Evolutionary conservation across 2,797 vertebrate genomes (phyloP).

Genomic region (Malurus splendens): DNA sequence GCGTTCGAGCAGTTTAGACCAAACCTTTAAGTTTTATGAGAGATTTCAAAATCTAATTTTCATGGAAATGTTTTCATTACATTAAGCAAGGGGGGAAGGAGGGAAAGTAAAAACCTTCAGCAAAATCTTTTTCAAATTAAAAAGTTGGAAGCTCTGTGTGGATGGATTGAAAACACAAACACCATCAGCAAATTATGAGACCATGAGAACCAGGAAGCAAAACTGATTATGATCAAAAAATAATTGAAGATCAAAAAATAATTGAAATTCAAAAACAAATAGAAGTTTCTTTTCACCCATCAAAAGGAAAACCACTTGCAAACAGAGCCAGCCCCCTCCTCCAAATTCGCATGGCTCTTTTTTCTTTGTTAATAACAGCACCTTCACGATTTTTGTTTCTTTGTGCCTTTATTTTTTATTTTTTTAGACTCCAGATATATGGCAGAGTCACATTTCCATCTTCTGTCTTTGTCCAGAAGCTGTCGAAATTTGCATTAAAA

Average conservation of each 20-base stretch:
- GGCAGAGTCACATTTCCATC: background rate
- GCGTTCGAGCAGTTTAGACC: background rate
- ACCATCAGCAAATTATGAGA: constrained; percentile 27
- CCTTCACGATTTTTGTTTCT: background rate
- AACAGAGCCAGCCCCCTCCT: background rate
- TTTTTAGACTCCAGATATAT: background rate
- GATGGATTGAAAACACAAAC: constrained; percentile 39
- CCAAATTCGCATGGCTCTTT: background rate
- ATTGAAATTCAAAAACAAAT: constrained; percentile 35
- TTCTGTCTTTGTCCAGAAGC: background rate
- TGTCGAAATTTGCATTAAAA: background rate
- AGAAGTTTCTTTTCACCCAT: background rate
- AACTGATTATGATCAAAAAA: constrained; percentile 17
- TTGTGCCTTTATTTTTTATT: background rate
- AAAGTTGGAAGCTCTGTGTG: constrained; percentile 10
- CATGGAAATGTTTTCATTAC: constrained; percentile 41
- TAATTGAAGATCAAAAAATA: constrained; percentile 23
- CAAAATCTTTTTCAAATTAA: constrained; percentile 52
- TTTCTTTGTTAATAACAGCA: background rate
- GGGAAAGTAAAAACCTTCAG: background rate
- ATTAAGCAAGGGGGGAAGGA: background rate
- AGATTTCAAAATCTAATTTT: constrained; percentile 50
- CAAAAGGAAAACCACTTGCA: background rate
- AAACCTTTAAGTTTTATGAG: constrained; percentile 43
- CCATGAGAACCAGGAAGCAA: constrained; percentile 49